Evolutionary conservation across 2,797 vertebrate species (phyloP), one percentile per base, ranked within the genome.

Genomic region (Pipistrellus pygmaeus): DNA sequence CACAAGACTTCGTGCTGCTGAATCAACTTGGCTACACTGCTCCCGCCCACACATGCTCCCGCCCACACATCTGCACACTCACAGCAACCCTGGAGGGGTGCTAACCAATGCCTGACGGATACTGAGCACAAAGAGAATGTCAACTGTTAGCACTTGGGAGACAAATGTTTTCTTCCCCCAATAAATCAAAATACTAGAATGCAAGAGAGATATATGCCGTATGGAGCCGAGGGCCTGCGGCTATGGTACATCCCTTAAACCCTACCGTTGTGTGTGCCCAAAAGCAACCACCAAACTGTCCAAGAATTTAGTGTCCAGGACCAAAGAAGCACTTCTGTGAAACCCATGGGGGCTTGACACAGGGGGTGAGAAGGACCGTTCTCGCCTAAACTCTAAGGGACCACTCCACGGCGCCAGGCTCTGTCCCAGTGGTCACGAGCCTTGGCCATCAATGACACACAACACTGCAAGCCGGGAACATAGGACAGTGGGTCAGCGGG

Each of bases 1-100:
- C 2, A 1, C 30, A 51, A n/a, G 25, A n/a, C 2, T 0, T 0
- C 0, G 32, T 64, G 38, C 41, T 46, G 7, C 11, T 2, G 73
- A 94, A 66, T 30, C 64, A 46, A 13, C 27, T 6, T 41, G 6
- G 1, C 51, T 35, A 6, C 7, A 8, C 35, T 21, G 48, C 55
- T 68, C 64, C 10, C 0, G 8, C 46, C 64, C 46, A 44, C 6
- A 6, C 18, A 18, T 30, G 48, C 55, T 68, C 64, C 10, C 0
- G 8, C 46, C 64, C 46, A 44, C 6, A 6, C 18, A 18, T 30
- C 62, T 38, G 21, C 12, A 5, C 15, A 12, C 41, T 72, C 57
- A 69, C 60, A 91, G 68, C 23, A 38, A 66, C 38, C 32, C 84
- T 38, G 46, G 64, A 83, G 71, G 75, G 81, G 78, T 32, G 82